Conservation (phyloP, 2,797 vertebrate species). For the Chlorospingus flavigularis region DNA sequence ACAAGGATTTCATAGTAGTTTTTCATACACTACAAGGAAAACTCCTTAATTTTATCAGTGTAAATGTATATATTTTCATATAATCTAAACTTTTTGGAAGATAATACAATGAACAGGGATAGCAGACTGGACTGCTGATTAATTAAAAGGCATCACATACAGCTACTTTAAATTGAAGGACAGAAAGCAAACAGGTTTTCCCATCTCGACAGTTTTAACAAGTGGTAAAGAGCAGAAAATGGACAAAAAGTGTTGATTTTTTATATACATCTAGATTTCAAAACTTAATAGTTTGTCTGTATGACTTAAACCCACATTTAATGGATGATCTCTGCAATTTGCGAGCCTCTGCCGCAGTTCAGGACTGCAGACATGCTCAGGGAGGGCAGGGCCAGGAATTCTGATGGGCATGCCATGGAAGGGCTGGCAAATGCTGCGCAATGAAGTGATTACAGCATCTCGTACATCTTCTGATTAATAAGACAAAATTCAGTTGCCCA, state of each 20-base stretch:
- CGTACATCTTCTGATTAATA: not conserved
- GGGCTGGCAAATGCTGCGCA: not conserved
- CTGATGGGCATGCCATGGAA: not conserved
- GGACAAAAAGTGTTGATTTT: not conserved
- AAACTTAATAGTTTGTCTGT: not conserved
- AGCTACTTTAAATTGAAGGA: not conserved
- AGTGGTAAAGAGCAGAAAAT: not conserved
- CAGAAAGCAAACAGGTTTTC: not conserved
- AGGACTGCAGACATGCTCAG: not conserved
- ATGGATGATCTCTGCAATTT: not conserved
- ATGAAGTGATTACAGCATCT: not conserved
- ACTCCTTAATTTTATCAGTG: not conserved
- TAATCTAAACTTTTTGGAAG: not conserved
- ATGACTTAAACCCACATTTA: not conserved
- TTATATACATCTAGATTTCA: not conserved
- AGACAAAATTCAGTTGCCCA: not conserved
- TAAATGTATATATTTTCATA: not conserved
- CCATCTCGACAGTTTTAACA: not conserved
- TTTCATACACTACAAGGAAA: rapidly evolving
- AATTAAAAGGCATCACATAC: not conserved
- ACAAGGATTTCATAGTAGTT: not conserved
- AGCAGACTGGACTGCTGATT: not conserved
- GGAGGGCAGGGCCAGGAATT: not conserved
- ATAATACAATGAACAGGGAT: not conserved
- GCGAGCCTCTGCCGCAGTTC: not conserved